Evolutionary conservation across 2,797 vertebrate genomes (phyloP), one percentile per base, ranked within the genome.

Genomic region (Micropoecilia bifurca): DNA sequence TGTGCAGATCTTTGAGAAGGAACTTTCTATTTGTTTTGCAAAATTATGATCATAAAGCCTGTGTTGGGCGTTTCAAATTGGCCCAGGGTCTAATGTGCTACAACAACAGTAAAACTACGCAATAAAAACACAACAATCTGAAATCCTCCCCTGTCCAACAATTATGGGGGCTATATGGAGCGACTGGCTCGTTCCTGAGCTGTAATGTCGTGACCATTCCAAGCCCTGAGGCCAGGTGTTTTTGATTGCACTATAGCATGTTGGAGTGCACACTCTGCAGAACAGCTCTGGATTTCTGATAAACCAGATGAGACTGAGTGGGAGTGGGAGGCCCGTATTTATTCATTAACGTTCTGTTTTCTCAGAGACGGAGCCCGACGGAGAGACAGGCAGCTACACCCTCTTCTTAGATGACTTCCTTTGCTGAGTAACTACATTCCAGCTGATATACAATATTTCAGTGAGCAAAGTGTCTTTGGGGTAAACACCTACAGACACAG

Each of bases 101-200:
- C 89, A 93, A 91, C 90, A 91, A 92, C 89, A 90, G 87, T 94
- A 91, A 95, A 94, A 91, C 57, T 18, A 12, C 71, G 83, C 81
- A 30, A 71, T 47, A 73, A 76, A 89, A 87, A 89, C 82, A 86
- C 83, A 80, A 85, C 87, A 88, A 77, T 72, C 82, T 87, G 74
- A 92, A 94, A 92, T 93, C 87, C 89, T 94, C 88, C 89, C 93
- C 91, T 89, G 91, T 92, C 88, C 92, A 93, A 93, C 91, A 94
- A 95, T 95, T 95, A 94, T 88, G 91, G 91, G 94, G 94, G 93
- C 95, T 89, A 91, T 92, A 93, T 91, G 92, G 92, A 94, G 91
- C 71, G 87, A 88, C 90, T 91, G 89, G 92, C 92, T 93, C 81
- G 90, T 96, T 95, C 93, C 92, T 94, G 90, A 93, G 94, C 89